Percentiles rank a stretch among this genome's conserved stretches.
Conservation (phyloP, 2,888 invertebrate species). For the Chesias legatella region DNA sequence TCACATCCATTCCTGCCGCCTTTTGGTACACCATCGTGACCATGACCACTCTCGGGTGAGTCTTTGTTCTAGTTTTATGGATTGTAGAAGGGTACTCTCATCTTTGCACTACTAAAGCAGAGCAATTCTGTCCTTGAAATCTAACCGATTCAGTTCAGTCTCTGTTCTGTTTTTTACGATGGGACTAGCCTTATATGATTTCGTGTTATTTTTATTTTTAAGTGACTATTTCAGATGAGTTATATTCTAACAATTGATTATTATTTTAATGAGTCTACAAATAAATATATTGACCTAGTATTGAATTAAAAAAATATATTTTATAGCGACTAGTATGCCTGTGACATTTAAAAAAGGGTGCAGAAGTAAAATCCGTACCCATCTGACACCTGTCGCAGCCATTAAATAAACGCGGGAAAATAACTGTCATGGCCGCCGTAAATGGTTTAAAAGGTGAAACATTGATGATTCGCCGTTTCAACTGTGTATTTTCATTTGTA, state of each 20-base stretch:
- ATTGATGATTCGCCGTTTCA: constrained; percentile 42
- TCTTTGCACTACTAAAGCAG: no score
- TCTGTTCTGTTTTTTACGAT: no score
- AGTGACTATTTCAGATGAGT: no score
- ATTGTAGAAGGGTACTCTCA: no score
- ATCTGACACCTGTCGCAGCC: constrained; percentile 67
- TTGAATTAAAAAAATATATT: no score
- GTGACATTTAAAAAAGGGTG: constrained; percentile 1
- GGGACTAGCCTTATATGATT: no score
- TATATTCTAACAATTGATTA: no score
- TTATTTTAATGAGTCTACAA: constrained; percentile 18
- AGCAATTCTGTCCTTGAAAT: no score
- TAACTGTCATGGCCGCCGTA: constrained; percentile 64
- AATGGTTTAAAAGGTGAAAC: constrained; percentile 52
- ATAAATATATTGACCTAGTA: no score
- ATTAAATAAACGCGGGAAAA: constrained; percentile 67
- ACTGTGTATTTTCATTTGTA: constrained; percentile 39
- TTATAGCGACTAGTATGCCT: not conserved
- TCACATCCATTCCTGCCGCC: constrained; percentile 99
- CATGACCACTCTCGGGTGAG: constrained; percentile 99
- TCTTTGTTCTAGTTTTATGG: constrained; percentile 37
- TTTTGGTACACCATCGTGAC: constrained; percentile 99
- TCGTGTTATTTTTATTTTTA: no score
- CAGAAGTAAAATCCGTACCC: constrained; percentile 26
- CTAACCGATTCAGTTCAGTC: no score